These are phyloP conservation scores for Pelochelys cantorii DNA, from an alignment of 2,797 vertebrate species.

Conservation along the genomic window DNA sequence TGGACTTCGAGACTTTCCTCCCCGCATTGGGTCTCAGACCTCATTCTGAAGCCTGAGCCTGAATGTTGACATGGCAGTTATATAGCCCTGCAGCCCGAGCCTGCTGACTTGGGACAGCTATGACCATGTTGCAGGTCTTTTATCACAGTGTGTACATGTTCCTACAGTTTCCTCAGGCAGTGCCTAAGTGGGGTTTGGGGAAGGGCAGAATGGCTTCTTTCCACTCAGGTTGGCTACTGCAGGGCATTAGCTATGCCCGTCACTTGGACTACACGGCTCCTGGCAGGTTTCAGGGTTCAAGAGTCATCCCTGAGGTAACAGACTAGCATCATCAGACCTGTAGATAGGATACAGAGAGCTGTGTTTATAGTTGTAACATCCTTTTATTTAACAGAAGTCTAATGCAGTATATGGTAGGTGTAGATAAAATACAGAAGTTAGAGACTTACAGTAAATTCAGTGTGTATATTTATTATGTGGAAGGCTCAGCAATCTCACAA, in stretches of 20 bases:
- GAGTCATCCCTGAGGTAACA: not conserved
- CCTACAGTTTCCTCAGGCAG: not conserved
- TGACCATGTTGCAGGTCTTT: not conserved
- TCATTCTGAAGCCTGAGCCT: not conserved
- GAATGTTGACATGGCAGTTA: not conserved
- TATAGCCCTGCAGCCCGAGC: not conserved
- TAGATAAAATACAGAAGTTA: fast-evolving
- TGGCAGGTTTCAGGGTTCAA: not conserved
- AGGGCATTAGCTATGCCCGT: not conserved
- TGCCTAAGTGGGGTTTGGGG: not conserved
- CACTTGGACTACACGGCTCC: not conserved
- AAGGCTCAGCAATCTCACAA: not conserved
- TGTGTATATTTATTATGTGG: fast-evolving
- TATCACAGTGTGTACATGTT: not conserved
- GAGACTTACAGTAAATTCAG: fast-evolving
- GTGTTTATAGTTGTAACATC: not conserved
- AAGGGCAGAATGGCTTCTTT: not conserved
- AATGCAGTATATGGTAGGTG: not conserved
- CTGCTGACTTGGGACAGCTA: not conserved
- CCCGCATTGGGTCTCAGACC: not conserved
- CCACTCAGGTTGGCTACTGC: not conserved
- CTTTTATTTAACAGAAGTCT: not conserved
- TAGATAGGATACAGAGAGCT: not conserved
- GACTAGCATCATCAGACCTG: not conserved
- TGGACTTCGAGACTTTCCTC: not conserved